Evolutionary conservation across 2,797 vertebrate genomes (phyloP).

Genomic region (Bradypodion ventrale): DNA sequence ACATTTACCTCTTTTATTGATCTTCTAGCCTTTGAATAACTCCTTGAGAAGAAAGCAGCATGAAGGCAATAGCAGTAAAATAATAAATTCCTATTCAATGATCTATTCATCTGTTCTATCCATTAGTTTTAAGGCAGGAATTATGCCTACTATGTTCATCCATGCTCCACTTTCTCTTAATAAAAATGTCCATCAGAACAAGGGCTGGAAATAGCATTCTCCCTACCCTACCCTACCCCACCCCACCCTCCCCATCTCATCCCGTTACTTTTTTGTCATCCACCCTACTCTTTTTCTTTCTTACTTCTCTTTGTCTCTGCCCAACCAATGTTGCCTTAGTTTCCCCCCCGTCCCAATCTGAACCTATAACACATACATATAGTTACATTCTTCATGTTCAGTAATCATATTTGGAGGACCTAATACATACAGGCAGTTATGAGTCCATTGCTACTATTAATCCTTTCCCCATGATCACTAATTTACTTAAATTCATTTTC

Average conservation of each 20-base stretch:
- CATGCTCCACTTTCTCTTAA: too few relatives aligned
- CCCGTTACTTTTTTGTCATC: too few relatives aligned
- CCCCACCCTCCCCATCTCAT: too few relatives aligned
- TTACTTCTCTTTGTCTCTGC: too few relatives aligned
- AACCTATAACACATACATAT: not conserved
- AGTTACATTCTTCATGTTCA: conserved; percentile 6
- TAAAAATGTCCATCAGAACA: too few relatives aligned
- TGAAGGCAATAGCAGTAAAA: not conserved
- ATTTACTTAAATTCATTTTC: not conserved
- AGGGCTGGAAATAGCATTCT: too few relatives aligned
- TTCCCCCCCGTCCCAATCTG: not conserved
- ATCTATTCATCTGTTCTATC: too few relatives aligned
- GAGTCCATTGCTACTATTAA: not conserved
- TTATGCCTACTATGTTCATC: not conserved
- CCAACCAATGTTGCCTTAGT: not conserved
- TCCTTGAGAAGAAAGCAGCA: not conserved
- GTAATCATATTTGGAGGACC: not conserved
- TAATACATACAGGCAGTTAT: not conserved
- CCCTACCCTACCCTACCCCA: too few relatives aligned
- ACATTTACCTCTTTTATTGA: not conserved
- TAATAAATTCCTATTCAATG: too few relatives aligned
- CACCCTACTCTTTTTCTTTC: too few relatives aligned
- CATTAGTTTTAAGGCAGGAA: not conserved
- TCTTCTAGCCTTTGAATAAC: not conserved
- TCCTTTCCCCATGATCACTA: not conserved